Evolutionary conservation across 2,888 invertebrate genomes (phyloP), one percentile per base, ranked within the genome.

Genomic region (Papilio elwesi): DNA sequence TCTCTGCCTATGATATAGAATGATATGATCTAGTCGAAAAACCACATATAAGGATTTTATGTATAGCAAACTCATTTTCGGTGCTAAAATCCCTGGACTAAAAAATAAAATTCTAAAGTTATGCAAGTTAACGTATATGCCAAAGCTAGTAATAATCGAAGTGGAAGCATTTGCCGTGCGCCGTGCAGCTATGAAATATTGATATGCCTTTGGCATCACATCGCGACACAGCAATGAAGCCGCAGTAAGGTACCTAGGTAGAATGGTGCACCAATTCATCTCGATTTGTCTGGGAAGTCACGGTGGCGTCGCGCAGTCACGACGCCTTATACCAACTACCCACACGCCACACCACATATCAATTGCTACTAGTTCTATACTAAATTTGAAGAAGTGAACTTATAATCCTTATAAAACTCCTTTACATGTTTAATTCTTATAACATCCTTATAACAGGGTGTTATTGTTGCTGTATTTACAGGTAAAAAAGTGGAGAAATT

Each of bases 231-330:
- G 77, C 77, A 76, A 72, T 68, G 71, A 71, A 63, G 74, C 69
- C 70, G 76, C 65, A 77, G 77, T 75, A 72, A 77, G 78, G 81
- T 78, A 80, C n/a, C n/a, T n/a, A n/a, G n/a, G n/a, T n/a, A 82
- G 83, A 85, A 88, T 86, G 87, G 80, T 80, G 52, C 81, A 80
- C 85, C 88, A 91, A 91, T 92, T 91, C 92, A 90, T 92, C 90
- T 90, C 89, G 92, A 93, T 93, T 92, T 92, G 93, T 92, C 90
- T 82, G 81, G 77, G 82, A 80, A 89, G 90, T 91, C 92, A 91
- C 89, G 89, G 87, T 84, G 82, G 78, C 51, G 47, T 51, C 43
- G 43, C 81, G 78, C 80, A 79, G 80, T 80, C 80, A 80, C 76
- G 82, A 69, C 76, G 77, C 77, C 78, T 76, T 77, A 74, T 76